Conservation (phyloP, 1,140 invertebrate species). For the Homarus americanus region DNA sequence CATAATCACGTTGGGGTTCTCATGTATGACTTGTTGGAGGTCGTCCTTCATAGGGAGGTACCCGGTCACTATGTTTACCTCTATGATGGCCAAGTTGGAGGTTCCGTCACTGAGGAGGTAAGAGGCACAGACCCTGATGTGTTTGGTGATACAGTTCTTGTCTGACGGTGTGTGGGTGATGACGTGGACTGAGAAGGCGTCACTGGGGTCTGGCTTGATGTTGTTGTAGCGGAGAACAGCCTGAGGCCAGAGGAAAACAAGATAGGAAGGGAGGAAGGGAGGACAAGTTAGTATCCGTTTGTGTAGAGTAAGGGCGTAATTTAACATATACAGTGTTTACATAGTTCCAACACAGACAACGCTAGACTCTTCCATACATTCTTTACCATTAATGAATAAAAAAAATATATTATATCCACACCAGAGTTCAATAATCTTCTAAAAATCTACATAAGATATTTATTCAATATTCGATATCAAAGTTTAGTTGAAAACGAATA, state of each 20-base stretch:
- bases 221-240: slow-evolving; percentile 10
- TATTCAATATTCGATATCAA: too few species aligned
- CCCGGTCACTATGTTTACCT: background rate
- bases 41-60: slow-evolving; percentile 5
- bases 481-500: too few species aligned
- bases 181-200: background rate
- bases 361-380: too few species aligned
- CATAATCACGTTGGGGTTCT: background rate
- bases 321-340: too few species aligned
- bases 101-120: slow-evolving; percentile 22
- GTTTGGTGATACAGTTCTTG: background rate
- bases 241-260: background rate
- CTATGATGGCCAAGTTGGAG: slow-evolving; percentile 8
- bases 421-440: too few species aligned
- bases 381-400: too few species aligned
- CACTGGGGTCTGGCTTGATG: background rate
- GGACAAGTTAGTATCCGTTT: too few species aligned
- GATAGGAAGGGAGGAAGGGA: too few species aligned
- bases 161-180: background rate
- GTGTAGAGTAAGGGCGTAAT: too few species aligned
- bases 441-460: too few species aligned
- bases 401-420: too few species aligned
- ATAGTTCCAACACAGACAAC: too few species aligned
- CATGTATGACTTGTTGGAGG: background rate
- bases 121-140: background rate